Base-by-base conservation (phyloP, 2,888 invertebrate species). In the Lasius platythorax region DNA sequence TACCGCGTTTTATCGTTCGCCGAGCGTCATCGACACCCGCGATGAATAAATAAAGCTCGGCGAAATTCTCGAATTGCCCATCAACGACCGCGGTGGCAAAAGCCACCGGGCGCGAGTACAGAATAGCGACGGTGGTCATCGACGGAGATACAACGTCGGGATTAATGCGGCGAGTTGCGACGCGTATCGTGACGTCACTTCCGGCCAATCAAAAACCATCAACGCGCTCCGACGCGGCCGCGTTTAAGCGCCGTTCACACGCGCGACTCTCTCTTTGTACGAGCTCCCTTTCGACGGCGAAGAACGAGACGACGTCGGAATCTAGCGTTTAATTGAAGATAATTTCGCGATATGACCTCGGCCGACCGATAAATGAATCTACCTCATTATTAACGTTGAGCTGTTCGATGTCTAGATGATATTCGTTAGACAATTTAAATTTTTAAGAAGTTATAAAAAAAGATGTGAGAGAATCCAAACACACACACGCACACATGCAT, bases 181-280 rank as follows among this genome's bases (percentile, higher is more conserved):
- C 93, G 93, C 93, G 73, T 12, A 91, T 89, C 91, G 85, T 94
- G 93, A 94, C 94, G 94, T 94, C 94, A 94, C 94, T 94, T 94
- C 94, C 94, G 94, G 94, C 92, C 94, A 94, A 94, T 94, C 94
- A 94, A 94, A 94, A 94, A 93, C 92, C 93, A 94, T 94, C 94
- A 94, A 92, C 93, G 93, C 91, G 93, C 91, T 87, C 75, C 72
- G 81, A 82, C 82, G 46, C 63, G 88, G 40, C 63, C 75, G 72
- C 63, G 66, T 86, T 88, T 63, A 85, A 90, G 87, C 79, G 83
- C 76, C 83, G 88, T 89, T 87, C 89, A 88, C 87, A 88, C 87
- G 84, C 83, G 81, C 53, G 53, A 53, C 53, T 53, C 53, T 23
- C 23, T 66, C 56, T 84, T 86, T 50, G 64, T 70, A 63, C 61